A percentile compares a stretch with the other conserved stretches of the same genome.
These are phyloP conservation scores for Dryobates pubescens DNA, from an alignment of 2,797 vertebrate genomes.

Conservation along the genomic window DNA sequence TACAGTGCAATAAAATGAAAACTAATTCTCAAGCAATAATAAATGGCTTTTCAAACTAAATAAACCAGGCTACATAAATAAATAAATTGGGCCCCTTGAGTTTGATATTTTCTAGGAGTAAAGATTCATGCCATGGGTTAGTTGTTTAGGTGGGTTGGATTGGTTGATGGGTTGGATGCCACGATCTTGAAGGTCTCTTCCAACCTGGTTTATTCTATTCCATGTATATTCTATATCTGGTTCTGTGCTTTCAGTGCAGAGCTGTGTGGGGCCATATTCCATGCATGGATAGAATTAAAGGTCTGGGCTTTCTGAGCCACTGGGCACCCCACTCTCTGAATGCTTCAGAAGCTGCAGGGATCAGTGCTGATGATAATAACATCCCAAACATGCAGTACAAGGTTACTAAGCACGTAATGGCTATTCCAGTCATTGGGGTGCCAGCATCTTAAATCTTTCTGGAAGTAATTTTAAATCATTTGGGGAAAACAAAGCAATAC, in stretches of 20 bases:
- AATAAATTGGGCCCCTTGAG: neutral
- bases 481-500: no score
- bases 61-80: no score
- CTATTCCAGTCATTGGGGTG: neutral
- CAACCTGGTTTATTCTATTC: no score
- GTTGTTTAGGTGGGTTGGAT: no score
- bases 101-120: neutral
- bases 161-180: no score
- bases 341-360: neutral
- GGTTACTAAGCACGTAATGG: neutral
- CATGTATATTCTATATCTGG: no score
- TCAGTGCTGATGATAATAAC: neutral
- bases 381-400: neutral
- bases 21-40: neutral
- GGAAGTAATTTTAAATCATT: neutral
- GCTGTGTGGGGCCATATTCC: neutral
- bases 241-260: neutral
- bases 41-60: slow-evolving; percentile 5
- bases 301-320: neutral
- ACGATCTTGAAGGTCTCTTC: no score
- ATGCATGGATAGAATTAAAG: neutral
- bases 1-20: neutral
- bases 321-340: neutral
- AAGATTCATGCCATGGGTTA: no score
- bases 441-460: slow-evolving; percentile 4